phyloP scores from a whole-genome alignment of 1,140 invertebrate species.

The Sycobia sp. region DNA sequence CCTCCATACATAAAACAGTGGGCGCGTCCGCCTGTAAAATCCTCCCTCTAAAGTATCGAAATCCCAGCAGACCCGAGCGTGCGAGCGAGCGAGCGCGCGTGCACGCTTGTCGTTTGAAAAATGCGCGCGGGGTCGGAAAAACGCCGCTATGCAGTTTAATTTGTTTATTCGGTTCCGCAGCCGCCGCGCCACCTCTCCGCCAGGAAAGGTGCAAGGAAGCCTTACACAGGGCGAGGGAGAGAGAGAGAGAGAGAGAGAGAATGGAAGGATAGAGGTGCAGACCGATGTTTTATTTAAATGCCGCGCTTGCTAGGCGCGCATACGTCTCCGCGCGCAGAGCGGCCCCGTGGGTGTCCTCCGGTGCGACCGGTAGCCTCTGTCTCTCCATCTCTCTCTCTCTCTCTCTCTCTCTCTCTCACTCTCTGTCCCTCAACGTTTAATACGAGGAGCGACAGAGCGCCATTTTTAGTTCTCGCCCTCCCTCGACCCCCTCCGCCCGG shows the following conservation, averaged over 20 bases:
- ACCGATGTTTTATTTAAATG: constrained; percentile 44
- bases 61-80: constrained; percentile 5
- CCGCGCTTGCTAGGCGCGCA: too few relatives aligned
- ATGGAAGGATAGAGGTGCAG: too few relatives aligned
- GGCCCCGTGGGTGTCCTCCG: constrained; percentile 37
- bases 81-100: background rate
- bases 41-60: constrained; percentile 2
- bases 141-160: constrained; percentile 37
- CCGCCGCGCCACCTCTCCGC: background rate
- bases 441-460: constrained; percentile 37
- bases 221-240: too few relatives aligned
- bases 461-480: constrained; percentile 38
- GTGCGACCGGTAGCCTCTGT: constrained; percentile 17
- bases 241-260: constrained; percentile 13
- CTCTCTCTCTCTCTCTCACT: too few relatives aligned
- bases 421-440: constrained; percentile 38
- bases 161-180: constrained; percentile 36
- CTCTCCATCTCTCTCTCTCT: too few relatives aligned
- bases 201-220: background rate
- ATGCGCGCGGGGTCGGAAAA: constrained; percentile 14
- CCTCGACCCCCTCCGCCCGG: background rate
- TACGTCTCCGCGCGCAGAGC: constrained; percentile 7
- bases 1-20: background rate
- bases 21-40: background rate
- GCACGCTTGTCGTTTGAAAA: constrained; percentile 14